phyloP scores from a whole-genome alignment of 1,140 invertebrate species.

The Solenopsis invicta region DNA sequence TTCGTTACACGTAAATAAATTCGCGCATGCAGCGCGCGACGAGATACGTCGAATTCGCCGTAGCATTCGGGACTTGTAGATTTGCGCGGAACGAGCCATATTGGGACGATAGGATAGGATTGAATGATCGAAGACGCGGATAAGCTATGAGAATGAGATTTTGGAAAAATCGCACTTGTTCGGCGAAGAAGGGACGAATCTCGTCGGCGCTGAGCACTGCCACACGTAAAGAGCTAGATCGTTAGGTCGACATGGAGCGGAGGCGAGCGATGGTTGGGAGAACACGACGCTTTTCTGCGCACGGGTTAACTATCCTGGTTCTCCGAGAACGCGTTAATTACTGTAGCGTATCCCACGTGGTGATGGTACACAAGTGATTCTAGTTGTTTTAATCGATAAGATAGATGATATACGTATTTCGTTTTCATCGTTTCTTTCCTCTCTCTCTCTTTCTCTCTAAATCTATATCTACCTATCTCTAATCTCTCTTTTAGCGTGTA shows the following conservation, averaged over 20 bases:
- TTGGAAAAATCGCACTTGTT: not conserved
- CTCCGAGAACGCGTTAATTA: constrained; percentile 78
- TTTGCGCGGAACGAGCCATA: not conserved
- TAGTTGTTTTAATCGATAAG: constrained; percentile 82
- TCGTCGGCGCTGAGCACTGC: constrained; percentile 59
- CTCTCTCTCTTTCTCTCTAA: constrained; percentile 41
- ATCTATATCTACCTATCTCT: constrained; percentile 35
- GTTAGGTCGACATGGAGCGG: constrained; percentile 59
- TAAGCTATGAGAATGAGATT: not conserved
- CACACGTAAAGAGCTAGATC: constrained; percentile 44
- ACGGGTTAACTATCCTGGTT: constrained; percentile 73
- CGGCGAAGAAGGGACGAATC: constrained; percentile 28
- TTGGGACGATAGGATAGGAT: not conserved
- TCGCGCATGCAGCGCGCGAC: constrained; percentile 37
- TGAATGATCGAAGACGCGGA: not conserved
- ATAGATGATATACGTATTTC: constrained; percentile 73
- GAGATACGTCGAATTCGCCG: constrained; percentile 40
- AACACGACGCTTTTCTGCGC: constrained; percentile 81
- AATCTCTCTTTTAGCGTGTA: constrained; percentile 69
- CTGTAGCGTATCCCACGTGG: constrained; percentile 82
- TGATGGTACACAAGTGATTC: constrained; percentile 84
- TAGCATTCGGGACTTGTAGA: not conserved
- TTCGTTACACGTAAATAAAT: constrained; percentile 44
- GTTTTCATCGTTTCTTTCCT: constrained; percentile 57
- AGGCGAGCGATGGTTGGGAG: constrained; percentile 63